Conservation (phyloP, 1,140 invertebrate genomes). For the Lepeophtheirus salmonis region DNA sequence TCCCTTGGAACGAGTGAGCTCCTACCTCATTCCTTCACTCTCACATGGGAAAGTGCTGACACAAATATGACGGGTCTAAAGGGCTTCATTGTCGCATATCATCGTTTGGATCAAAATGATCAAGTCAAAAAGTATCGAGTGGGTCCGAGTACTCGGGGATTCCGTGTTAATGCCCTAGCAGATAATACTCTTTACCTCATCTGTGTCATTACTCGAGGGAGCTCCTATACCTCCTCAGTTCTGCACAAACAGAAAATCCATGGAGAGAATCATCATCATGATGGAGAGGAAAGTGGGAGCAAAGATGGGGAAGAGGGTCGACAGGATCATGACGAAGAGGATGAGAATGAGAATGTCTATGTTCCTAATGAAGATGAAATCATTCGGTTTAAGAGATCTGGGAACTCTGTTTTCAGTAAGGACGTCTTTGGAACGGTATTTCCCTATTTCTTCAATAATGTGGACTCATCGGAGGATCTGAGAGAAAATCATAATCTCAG, state of each 20-base stretch:
- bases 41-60: slow-evolving; percentile 15
- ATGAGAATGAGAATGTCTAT: background rate
- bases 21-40: background rate
- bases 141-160: background rate
- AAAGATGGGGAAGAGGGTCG: too few species aligned
- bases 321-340: background rate
- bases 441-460: background rate
- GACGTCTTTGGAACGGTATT: background rate
- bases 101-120: slow-evolving; percentile 9
- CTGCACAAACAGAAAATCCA: too few species aligned
- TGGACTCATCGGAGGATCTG: background rate
- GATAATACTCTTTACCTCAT: slow-evolving; percentile 6
- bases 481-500: background rate
- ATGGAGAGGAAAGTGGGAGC: too few species aligned
- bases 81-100: slow-evolving; percentile 16
- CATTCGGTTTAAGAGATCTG: background rate
- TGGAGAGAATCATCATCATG: too few species aligned
- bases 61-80: slow-evolving; percentile 16
- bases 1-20: background rate
- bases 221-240: background rate
- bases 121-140: slow-evolving; percentile 14
- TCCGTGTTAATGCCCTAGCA: background rate
- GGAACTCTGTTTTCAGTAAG: background rate
- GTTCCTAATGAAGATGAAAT: background rate
- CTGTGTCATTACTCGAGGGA: slow-evolving; percentile 10